Base-by-base conservation (phyloP, 1,140 invertebrate species). In the Xylocopa sonorina region DNA sequence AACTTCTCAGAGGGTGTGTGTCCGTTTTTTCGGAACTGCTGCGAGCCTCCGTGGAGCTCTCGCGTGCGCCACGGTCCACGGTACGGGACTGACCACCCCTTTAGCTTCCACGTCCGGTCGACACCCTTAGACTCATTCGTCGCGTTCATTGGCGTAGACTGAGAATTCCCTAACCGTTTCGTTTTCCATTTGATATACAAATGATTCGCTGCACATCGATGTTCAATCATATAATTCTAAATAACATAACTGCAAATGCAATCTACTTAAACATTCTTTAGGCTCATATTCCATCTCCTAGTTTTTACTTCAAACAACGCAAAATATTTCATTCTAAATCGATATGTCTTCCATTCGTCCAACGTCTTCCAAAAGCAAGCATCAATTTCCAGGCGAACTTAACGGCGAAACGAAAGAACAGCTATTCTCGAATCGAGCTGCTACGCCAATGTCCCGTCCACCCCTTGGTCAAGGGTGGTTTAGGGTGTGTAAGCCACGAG, bases 381-480 rank as follows among this genome's bases (percentile, higher is more conserved):
- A 21, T 32, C 34, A 16, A 60, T 32, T n/a, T 62, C 12, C 18
- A 34, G 38, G 38, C 6, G 9, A 48, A 71, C 29, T 10, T 0
- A 14, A 0, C n/a, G 32, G 27, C 14, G 2, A 21, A 67, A 46
- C 27, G n/a, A 9, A 60, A 18, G 46, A 50, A 66, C 1, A 38
- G 16, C 16, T 21, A 24, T 29, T 18, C 50, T 12, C 41, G 60
- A 34, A 50, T 63, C 32, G 34, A n/a, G 46, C 55, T 66, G 53
- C 73, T 89, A 89, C 88, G 88, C 88, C 87, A 87, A 81, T 89
- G 88, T 62, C 38, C 14, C 63, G 82, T 87, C 78, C 79, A 84
- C 27, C 80, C 80, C 82, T 78, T 86, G 87, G 82, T 87, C 82
- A 87, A 83, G 83, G 81, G 67, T 71, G 81, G 68, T 73, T 82